These are phyloP conservation scores for Tetragonula carbonaria DNA, from an alignment of 2,888 invertebrate species.

Conservation along the genomic window DNA sequence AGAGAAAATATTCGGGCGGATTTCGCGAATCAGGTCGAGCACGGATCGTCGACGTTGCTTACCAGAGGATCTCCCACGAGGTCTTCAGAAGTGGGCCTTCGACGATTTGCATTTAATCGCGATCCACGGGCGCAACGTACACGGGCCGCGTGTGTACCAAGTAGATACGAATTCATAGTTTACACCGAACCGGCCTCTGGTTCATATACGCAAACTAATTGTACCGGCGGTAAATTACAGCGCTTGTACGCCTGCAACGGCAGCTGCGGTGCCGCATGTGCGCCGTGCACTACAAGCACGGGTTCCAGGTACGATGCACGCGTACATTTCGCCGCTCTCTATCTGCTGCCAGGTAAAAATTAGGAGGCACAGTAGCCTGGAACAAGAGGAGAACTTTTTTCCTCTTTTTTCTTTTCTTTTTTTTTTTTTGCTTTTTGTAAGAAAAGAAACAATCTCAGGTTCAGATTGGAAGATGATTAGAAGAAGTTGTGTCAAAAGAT, in stretches of 20 bases:
- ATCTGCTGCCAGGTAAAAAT: constrained; percentile 25
- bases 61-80: constrained; percentile 43
- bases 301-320: constrained; percentile 58
- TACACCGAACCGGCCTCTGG: constrained; percentile 72
- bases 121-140: constrained; percentile 65
- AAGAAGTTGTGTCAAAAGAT: no score
- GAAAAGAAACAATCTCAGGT: not conserved
- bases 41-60: constrained; percentile 18
- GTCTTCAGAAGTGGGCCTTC: constrained; percentile 54
- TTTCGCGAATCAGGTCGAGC: not conserved
- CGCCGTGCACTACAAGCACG: constrained; percentile 65
- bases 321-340: constrained; percentile 37
- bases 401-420: not conserved
- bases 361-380: not conserved
- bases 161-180: constrained; percentile 77
- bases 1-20: not conserved
- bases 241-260: constrained; percentile 74
- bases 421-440: no score
- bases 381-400: not conserved
- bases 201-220: constrained; percentile 78
- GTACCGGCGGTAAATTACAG: constrained; percentile 76
- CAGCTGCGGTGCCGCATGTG: constrained; percentile 74
- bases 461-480: not conserved
- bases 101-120: constrained; percentile 77
- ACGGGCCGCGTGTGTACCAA: constrained; percentile 68